Percentiles rank a stretch among this genome's conserved stretches.
Evolutionary conservation across 1,140 invertebrate species (phyloP).

Genomic region (Hycleus cichorii): DNA sequence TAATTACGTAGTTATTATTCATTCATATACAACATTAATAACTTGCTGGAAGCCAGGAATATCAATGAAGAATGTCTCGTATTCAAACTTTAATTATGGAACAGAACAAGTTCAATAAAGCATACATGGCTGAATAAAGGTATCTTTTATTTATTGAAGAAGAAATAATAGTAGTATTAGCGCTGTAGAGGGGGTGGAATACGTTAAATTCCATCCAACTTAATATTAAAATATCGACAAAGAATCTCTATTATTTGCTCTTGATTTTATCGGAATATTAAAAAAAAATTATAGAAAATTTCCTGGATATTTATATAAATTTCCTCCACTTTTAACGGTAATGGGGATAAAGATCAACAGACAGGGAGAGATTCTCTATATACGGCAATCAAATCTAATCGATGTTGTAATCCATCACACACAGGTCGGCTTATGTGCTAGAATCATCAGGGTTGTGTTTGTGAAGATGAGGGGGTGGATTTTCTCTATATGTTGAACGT

Average conservation of each 20-base stretch:
- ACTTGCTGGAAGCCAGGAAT: slow-evolving; percentile 9
- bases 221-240: slow-evolving; percentile 24
- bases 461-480: background rate
- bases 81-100: slow-evolving; percentile 20
- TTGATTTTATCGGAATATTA: background rate
- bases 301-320: background rate
- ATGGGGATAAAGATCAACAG: too few species aligned
- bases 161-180: too few species aligned
- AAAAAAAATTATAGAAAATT: too few species aligned
- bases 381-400: slow-evolving; percentile 39
- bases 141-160: slow-evolving; percentile 15
- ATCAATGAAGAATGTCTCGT: slow-evolving; percentile 12
- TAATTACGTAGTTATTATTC: slow-evolving; percentile 14
- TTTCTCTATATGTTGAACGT: background rate
- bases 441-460: background rate
- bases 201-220: slow-evolving; percentile 20
- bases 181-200: background rate
- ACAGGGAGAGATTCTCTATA: slow-evolving; percentile 21
- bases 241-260: slow-evolving; percentile 23
- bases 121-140: slow-evolving; percentile 25
- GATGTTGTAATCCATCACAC: slow-evolving; percentile 41
- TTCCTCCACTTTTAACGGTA: too few species aligned
- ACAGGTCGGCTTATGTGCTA: slow-evolving; percentile 32
- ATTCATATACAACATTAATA: slow-evolving; percentile 11
- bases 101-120: slow-evolving; percentile 17